phyloP scores from a whole-genome alignment of 2,797 vertebrate genomes.

The Lophotriccus pileatus region DNA sequence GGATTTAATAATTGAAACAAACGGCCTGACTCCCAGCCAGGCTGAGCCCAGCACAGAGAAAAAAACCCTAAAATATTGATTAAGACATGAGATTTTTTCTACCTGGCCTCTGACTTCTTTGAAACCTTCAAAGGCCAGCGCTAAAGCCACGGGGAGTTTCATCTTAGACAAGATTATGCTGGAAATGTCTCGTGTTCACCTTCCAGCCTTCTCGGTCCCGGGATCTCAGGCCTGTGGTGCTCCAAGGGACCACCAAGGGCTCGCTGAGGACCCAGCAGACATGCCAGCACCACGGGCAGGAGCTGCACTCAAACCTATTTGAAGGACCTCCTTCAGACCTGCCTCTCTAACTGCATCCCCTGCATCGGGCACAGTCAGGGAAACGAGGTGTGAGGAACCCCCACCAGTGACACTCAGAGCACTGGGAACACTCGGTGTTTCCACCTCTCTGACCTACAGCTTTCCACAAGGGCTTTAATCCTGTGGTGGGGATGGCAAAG shows the following conservation, averaged over 20 bases:
- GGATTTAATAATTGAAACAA: slow-evolving; percentile 65
- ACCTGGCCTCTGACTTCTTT: slow-evolving; percentile 12
- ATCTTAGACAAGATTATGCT: background rate
- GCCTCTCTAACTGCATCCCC: background rate
- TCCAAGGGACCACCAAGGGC: background rate
- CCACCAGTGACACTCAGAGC: background rate
- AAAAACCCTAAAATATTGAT: slow-evolving; percentile 20
- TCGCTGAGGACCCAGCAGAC: background rate
- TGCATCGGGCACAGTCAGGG: fast-evolving
- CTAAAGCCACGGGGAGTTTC: background rate
- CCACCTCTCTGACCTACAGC: background rate
- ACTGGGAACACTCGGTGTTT: background rate
- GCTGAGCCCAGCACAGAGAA: background rate
- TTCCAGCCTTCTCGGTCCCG: background rate
- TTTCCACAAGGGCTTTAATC: background rate
- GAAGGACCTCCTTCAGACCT: background rate
- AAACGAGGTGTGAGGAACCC: background rate
- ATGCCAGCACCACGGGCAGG: background rate
- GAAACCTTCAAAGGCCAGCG: background rate
- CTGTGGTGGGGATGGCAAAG: background rate
- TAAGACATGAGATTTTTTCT: slow-evolving; percentile 4
- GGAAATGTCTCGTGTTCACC: background rate
- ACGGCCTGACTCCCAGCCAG: slow-evolving; percentile 36
- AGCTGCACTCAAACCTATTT: background rate
- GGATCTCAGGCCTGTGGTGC: background rate